phyloP scores from a whole-genome alignment of 2,888 invertebrate species.

The Melipona bicolor region DNA sequence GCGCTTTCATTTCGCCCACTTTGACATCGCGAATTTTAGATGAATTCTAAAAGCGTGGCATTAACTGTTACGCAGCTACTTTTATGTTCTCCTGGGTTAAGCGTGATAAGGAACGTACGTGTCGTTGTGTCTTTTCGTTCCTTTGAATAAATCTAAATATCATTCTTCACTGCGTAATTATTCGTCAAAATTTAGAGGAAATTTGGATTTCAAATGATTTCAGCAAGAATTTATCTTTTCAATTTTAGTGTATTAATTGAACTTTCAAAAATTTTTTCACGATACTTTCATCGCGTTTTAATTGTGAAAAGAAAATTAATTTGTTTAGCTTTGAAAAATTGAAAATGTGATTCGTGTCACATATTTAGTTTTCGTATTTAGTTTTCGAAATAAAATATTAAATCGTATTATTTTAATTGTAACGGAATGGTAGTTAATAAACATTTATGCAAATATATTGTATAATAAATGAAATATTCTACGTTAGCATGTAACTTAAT shows the following conservation, averaged over 20 bases:
- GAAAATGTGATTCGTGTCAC: too few relatives aligned
- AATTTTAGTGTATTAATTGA: not conserved
- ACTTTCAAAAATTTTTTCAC: too few relatives aligned
- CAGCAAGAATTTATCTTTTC: too few relatives aligned
- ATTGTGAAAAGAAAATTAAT: too few relatives aligned
- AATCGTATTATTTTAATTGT: too few relatives aligned
- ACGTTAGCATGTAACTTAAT: not conserved
- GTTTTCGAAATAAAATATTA: too few relatives aligned
- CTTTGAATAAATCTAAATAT: not conserved
- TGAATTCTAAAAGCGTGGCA: not conserved
- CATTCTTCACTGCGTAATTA: not conserved
- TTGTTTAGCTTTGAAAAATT: too few relatives aligned
- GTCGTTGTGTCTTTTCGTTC: not conserved
- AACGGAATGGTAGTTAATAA: too few relatives aligned
- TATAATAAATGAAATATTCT: too few relatives aligned
- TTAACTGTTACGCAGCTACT: not conserved
- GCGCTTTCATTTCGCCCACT: not conserved
- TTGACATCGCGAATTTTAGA: not conserved
- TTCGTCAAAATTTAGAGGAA: not conserved
- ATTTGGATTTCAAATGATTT: not conserved
- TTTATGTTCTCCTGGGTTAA: not conserved
- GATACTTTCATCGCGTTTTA: too few relatives aligned
- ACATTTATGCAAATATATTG: too few relatives aligned
- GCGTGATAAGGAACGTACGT: not conserved
- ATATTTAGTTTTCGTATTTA: too few relatives aligned